These are phyloP conservation scores for Molossus alvarezi DNA, from an alignment of 2,797 vertebrate genomes.

Conservation along the genomic window DNA sequence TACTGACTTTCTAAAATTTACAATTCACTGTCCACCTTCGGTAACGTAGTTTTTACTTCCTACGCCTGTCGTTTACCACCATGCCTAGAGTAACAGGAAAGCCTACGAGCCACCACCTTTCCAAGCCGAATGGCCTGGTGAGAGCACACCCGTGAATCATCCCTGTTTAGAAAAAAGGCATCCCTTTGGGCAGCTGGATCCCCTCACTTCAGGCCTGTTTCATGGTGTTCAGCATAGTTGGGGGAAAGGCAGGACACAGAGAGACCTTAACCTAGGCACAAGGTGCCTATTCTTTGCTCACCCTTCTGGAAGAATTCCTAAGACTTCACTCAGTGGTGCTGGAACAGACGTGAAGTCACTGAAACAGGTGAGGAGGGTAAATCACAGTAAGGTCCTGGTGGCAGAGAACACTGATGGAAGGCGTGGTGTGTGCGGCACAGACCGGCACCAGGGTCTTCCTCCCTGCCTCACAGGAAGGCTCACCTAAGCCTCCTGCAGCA, in stretches of 20 bases:
- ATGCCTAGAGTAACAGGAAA: not conserved
- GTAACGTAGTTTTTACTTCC: not conserved
- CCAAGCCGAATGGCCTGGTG: not conserved
- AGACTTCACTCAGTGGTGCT: not conserved
- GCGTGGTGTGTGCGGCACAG: accelerated
- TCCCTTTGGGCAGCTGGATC: not conserved
- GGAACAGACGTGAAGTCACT: not conserved
- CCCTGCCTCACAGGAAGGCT: not conserved
- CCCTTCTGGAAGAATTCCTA: not conserved
- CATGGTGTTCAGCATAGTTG: not conserved
- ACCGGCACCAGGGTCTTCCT: not conserved
- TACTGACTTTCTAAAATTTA: conserved; percentile 5
- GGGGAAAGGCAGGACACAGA: not conserved
- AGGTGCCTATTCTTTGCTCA: not conserved
- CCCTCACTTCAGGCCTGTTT: not conserved
- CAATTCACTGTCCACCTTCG: not conserved
- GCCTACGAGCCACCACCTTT: not conserved
- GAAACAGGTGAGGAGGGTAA: not conserved
- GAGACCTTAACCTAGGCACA: not conserved
- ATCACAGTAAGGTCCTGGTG: not conserved
- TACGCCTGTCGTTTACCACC: not conserved
- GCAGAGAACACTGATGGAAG: not conserved
- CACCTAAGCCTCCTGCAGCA: not conserved
- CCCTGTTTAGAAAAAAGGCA: not conserved
- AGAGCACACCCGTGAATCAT: not conserved